Conservation (phyloP, 2,797 vertebrate genomes). For the Xyrichtys novacula region DNA sequence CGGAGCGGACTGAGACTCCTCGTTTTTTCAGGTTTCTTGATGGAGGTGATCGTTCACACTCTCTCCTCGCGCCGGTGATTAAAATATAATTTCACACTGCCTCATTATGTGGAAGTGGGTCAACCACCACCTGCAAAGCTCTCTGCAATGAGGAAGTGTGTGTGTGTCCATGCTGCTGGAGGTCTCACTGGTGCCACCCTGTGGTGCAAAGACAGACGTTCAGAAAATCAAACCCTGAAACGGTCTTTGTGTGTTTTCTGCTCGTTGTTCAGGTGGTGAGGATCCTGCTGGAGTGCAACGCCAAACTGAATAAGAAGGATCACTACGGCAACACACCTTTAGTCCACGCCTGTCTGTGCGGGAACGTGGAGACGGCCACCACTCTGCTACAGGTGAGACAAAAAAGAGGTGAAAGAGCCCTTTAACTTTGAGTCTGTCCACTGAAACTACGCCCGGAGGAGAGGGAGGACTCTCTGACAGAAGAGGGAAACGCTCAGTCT, state of each 20-base stretch:
- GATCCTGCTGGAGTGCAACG: conserved; percentile 88
- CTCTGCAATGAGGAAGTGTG: not conserved
- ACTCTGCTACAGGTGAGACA: conserved; percentile 88
- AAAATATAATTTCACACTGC: not conserved
- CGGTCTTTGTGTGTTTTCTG: not conserved
- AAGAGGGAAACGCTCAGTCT: too few species aligned
- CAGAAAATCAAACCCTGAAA: not conserved
- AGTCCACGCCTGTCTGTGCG: conserved; percentile 89
- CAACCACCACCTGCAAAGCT: not conserved
- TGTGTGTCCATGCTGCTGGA: not conserved
- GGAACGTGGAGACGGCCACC: conserved; percentile 86
- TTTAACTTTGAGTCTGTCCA: too few species aligned
- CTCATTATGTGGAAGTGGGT: conserved; percentile 1
- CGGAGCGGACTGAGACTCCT: too few species aligned
- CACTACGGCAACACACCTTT: conserved; percentile 93
- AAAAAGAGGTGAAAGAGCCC: too few species aligned
- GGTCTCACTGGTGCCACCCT: not conserved
- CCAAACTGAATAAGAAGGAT: conserved; percentile 94
- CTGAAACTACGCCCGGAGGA: too few species aligned
- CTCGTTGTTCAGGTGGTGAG: conserved; percentile 87
- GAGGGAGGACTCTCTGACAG: too few species aligned
- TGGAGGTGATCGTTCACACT: not conserved
- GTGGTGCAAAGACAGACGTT: not conserved
- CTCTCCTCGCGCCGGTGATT: not conserved
- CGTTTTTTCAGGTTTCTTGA: too few species aligned